Percentiles rank a stretch among this genome's conserved stretches.
Evolutionary conservation across 2,113 vertebrate species (phyloP).

Genomic region (Acinonyx jubatus): DNA sequence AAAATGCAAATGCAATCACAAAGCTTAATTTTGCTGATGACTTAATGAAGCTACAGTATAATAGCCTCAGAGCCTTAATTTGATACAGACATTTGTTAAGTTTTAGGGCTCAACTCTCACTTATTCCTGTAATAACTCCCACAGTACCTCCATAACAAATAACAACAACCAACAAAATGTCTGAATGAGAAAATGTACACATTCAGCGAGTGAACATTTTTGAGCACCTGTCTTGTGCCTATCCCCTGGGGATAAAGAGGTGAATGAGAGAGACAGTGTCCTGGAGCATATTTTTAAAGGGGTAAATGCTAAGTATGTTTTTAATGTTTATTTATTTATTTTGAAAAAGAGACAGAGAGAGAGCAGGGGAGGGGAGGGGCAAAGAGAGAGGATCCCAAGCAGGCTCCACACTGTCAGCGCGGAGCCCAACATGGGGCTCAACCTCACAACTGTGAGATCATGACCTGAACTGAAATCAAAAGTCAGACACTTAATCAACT

Average conservation of each 20-base stretch:
- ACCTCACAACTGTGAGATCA: no score
- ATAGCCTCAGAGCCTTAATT: neutral
- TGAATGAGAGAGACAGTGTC: neutral
- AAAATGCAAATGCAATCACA: neutral
- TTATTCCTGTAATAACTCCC: neutral
- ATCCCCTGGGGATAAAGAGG: neutral
- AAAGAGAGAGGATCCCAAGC: no score
- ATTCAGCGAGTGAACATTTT: neutral
- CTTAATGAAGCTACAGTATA: neutral
- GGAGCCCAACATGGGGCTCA: no score
- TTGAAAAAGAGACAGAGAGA: no score
- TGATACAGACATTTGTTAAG: neutral
- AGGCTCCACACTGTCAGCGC: no score
- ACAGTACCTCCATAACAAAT: neutral
- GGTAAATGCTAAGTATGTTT: no score
- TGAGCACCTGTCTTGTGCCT: neutral
- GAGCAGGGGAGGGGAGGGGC: no score
- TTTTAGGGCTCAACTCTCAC: neutral
- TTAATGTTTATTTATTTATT: no score
- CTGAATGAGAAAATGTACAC: neutral
- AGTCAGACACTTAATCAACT: no score
- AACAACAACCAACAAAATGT: neutral
- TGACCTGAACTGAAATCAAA: no score
- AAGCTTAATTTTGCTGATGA: conserved; percentile 12
- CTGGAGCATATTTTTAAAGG: neutral